These are phyloP conservation scores for Syndactyla subalaris DNA, from an alignment of 2,797 vertebrate genomes.

Conservation along the genomic window DNA sequence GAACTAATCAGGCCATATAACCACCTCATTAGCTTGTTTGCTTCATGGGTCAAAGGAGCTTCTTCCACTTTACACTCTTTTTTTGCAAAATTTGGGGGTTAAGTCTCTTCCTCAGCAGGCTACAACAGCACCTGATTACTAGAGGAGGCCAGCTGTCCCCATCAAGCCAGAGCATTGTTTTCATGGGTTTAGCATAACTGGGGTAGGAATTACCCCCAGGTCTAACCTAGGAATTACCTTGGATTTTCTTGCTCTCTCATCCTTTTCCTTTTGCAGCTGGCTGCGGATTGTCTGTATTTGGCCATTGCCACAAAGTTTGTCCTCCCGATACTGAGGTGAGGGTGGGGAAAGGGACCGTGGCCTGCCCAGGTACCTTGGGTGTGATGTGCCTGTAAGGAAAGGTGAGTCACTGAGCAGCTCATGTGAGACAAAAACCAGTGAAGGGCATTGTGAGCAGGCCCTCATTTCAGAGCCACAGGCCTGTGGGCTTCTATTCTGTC, in stretches of 20 bases:
- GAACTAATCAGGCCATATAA: background rate
- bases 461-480: background rate
- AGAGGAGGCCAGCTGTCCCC: background rate
- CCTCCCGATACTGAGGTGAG: conserved; percentile 68
- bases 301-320: conserved; percentile 2
- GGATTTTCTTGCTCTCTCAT: conserved; percentile 42
- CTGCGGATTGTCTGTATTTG: conserved; percentile 33
- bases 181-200: background rate
- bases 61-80: background rate
- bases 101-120: background rate
- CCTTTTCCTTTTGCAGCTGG: conserved; percentile 63
- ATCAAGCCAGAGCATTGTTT: background rate
- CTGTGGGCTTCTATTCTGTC: background rate
- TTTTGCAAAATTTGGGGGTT: background rate
- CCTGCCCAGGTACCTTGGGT: conserved; percentile 37
- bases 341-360: conserved; percentile 83
- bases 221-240: conserved; percentile 62
- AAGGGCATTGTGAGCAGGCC: background rate
- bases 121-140: background rate
- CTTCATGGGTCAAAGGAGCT: background rate
- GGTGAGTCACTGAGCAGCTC: background rate
- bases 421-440: background rate
- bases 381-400: conserved; percentile 61
- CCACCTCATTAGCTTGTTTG: background rate
- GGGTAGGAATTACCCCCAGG: background rate